Conservation (phyloP, 2,113 vertebrate species). For the Istiophorus platypterus region DNA sequence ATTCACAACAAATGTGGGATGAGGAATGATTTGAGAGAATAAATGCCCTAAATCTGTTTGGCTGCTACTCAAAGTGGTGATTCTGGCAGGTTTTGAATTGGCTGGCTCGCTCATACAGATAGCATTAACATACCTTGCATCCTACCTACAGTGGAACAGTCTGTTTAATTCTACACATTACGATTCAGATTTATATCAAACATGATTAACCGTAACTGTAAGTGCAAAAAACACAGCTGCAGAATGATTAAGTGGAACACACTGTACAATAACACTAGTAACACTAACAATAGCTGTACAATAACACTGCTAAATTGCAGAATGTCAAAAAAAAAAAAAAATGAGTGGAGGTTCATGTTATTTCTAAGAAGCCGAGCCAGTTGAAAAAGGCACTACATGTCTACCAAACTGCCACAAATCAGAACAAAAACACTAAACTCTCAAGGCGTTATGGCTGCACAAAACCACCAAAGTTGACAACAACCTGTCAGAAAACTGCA, state of each 20-base stretch:
- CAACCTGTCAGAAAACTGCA: constrained; percentile 9
- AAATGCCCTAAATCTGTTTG: neutral
- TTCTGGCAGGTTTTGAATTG: constrained; percentile 4
- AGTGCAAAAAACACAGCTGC: too few relatives aligned
- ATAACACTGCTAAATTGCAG: neutral
- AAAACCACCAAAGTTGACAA: neutral
- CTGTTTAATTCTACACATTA: neutral
- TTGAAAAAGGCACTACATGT: neutral
- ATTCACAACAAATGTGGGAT: neutral
- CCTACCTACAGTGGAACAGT: neutral
- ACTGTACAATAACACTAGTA: too few relatives aligned
- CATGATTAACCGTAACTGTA: neutral
- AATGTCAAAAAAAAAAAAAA: too few relatives aligned
- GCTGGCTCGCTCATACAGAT: neutral
- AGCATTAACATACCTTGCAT: neutral
- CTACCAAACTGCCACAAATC: neutral
- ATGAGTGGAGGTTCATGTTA: neutral
- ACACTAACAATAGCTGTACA: too few relatives aligned
- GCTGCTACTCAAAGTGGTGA: neutral
- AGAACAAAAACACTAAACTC: neutral
- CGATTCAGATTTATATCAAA: neutral
- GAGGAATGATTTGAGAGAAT: neutral
- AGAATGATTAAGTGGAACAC: neutral
- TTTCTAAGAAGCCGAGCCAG: neutral
- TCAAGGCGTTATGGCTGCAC: neutral